Evolutionary conservation across 92 coral and sea anemone species (phyloP).

Genomic region (Pocillopora grandis): DNA sequence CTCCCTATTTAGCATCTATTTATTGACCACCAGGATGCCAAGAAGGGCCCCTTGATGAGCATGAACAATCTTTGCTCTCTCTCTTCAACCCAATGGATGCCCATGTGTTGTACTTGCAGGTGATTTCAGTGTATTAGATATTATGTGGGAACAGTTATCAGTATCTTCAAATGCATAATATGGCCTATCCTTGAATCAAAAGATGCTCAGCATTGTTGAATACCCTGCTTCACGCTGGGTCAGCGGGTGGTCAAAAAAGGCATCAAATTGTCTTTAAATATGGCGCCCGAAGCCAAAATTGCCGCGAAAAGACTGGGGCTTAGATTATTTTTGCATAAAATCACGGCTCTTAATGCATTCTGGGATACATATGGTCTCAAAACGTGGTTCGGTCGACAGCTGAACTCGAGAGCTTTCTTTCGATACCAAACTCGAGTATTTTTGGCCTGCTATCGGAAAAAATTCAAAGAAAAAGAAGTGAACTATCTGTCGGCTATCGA

Average conservation of each 20-base stretch:
- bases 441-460: constrained; percentile 21
- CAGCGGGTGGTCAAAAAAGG: constrained; percentile 29
- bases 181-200: too few species aligned
- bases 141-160: too few species aligned
- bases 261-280: constrained; percentile 36
- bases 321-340: constrained; percentile 10
- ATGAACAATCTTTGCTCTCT: constrained; percentile 34
- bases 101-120: constrained; percentile 53
- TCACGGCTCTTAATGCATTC: constrained; percentile 18
- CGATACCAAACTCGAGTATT: constrained; percentile 29
- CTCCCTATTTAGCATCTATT: constrained; percentile 46
- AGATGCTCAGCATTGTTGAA: too few species aligned
- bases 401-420: too few species aligned
- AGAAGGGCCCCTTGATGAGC: constrained; percentile 39
- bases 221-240: constrained; percentile 9
- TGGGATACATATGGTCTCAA: constrained; percentile 30
- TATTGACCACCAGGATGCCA: constrained; percentile 62
- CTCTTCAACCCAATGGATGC: constrained; percentile 53
- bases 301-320: constrained; percentile 30
- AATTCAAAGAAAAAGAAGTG: too few species aligned
- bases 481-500: too few species aligned
- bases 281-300: constrained; percentile 36
- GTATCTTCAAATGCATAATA: too few species aligned
- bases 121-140: background rate
- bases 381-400: too few species aligned